Percentiles rank a stretch among this genome's conserved stretches.
These are phyloP conservation scores for Halichoerus grypus DNA, from an alignment of 2,113 vertebrate species.

Conservation along the genomic window DNA sequence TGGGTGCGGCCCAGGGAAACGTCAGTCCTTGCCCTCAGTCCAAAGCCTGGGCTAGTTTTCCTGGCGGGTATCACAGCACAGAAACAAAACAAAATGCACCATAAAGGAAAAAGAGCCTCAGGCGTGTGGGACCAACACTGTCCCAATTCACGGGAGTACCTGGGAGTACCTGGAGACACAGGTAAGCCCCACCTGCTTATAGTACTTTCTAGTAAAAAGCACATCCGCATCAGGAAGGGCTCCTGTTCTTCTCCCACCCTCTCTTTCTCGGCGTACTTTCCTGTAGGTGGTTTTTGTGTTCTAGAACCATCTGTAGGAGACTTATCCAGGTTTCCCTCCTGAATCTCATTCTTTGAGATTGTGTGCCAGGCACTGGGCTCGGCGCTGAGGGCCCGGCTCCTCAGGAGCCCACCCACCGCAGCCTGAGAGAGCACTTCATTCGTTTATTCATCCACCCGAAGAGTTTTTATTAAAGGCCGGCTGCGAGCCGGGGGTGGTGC, in stretches of 20 bases:
- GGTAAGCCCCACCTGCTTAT: background rate
- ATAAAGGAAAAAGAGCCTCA: background rate
- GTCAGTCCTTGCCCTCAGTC: background rate
- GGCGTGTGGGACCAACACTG: rapidly evolving
- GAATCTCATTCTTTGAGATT: background rate
- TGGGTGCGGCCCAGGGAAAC: background rate
- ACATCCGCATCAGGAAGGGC: rapidly evolving
- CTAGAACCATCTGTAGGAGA: background rate
- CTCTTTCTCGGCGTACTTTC: no score
- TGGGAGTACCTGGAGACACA: rapidly evolving
- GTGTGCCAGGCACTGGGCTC: background rate
- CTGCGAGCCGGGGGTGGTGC: background rate
- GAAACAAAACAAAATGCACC: background rate
- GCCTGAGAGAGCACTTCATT: background rate
- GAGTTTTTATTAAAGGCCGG: background rate
- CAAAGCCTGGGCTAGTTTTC: background rate
- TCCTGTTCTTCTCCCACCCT: rapidly evolving
- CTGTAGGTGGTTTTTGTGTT: background rate
- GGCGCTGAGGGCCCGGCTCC: background rate
- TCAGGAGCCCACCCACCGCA: background rate
- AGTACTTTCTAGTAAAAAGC: background rate
- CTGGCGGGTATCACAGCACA: background rate
- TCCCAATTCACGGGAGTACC: background rate
- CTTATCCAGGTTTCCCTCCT: rapidly evolving
- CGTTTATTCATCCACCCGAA: background rate